Evolutionary conservation across 2,113 vertebrate species (phyloP), one percentile per base, ranked within the genome.

Genomic region (Argyrosomus japonicus): DNA sequence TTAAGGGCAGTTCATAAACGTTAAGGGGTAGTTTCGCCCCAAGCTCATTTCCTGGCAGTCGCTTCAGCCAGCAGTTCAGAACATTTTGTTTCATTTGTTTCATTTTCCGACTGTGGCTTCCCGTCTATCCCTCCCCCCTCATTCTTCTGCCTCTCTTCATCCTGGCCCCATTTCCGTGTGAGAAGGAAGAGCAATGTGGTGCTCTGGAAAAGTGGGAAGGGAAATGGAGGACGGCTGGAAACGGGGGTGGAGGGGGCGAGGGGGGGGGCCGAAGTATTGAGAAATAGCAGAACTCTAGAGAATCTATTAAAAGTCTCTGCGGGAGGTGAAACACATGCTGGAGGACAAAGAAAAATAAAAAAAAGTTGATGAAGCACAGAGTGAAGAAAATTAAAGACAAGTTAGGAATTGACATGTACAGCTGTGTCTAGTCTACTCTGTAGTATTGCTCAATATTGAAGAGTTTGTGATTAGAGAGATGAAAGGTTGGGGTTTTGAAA

Each of bases 61-160:
- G 17, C 78, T 81, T 82, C 68, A 75, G 75, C 53, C 54, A 23
- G 75, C 72, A 81, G 75, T 83, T 85, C 58, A 91, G 89, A 89
- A 93, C 93, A 94, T 94, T 93, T 91, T 91, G 92, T 94, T 93
- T 88, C 81, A 69, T 51, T 90, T 64, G 36, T 84, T 85, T 91
- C 79, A 84, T 93, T 93, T 92, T 92, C 88, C 90, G 11, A 77
- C 79, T 63, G 76, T 67, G 83, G 88, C 87, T 93, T 94, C 91
- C 85, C 90, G 81, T 91, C 89, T 82, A 83, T 93, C 88, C 90
- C 93, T 93, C 90, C 93, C 75, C 83, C 83, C 67, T 91, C 87
- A 83, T 88, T 91, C 86, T 88, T 87, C 81, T 50, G 68, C 58
- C 65, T 90, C 68, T 84, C 81, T 73, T 36, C 53, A 10, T 15